Evolutionary conservation across 2,888 invertebrate genomes (phyloP).

Genomic region (Mesorhabditis spiculigera): DNA sequence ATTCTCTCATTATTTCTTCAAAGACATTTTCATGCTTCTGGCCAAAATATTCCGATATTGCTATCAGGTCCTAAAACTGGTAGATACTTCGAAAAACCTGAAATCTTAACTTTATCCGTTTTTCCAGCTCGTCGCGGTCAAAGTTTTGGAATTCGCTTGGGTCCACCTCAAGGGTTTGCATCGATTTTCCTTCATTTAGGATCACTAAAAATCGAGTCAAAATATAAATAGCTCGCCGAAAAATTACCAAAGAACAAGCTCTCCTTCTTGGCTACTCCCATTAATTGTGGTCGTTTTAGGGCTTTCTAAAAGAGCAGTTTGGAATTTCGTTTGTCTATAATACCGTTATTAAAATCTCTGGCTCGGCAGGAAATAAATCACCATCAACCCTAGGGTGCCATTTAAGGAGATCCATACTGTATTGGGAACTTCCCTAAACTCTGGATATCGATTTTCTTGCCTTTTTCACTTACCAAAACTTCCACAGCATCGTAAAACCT

Average conservation of each 20-base stretch:
- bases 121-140: background rate
- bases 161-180: background rate
- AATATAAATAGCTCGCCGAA: no score
- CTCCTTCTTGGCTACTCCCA: background rate
- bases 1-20: background rate
- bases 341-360: background rate
- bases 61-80: background rate
- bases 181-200: background rate
- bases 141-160: background rate
- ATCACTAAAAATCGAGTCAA: no score
- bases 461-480: background rate
- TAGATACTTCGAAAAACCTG: no score
- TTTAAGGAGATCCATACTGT: background rate
- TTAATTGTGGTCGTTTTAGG: background rate
- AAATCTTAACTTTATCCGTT: background rate
- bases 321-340: background rate
- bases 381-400: background rate
- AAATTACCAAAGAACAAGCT: conserved; percentile 1
- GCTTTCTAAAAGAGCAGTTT: background rate
- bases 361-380: background rate
- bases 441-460: no score
- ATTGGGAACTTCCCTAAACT: background rate
- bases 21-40: background rate
- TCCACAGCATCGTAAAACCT: background rate
- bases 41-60: background rate